Evolutionary conservation across 2,113 vertebrate genomes (phyloP).

Genomic region (Cochlearius cochlearius): DNA sequence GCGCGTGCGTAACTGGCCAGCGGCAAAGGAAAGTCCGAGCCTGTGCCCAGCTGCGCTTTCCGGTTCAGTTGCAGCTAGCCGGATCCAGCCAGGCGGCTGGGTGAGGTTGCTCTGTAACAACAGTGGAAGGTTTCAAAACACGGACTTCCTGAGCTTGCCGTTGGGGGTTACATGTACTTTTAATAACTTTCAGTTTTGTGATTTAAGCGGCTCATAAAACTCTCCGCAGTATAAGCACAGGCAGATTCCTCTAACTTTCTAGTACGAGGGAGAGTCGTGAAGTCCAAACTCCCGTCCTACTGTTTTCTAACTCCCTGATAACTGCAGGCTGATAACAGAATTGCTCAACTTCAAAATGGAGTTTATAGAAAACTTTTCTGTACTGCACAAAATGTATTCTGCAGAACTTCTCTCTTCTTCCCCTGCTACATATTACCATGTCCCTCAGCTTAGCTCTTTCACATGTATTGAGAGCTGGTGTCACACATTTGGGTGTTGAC

Average conservation of each 20-base stretch:
- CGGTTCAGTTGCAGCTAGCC: not conserved
- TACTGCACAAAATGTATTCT: not conserved
- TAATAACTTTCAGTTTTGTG: not conserved
- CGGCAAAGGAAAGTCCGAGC: not conserved
- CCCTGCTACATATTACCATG: not conserved
- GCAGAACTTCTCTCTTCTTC: not conserved
- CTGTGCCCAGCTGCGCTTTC: not conserved
- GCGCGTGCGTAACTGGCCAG: fast-evolving
- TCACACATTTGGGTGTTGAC: slow-evolving; percentile 42
- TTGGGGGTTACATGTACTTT: not conserved
- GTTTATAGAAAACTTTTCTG: slow-evolving; percentile 8
- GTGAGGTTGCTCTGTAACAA: not conserved
- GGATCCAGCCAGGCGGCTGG: not conserved
- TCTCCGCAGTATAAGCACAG: not conserved
- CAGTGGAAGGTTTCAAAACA: not conserved
- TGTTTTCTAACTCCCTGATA: not conserved
- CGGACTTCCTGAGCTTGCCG: not conserved
- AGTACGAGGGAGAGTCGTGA: not conserved
- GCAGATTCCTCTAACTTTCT: not conserved
- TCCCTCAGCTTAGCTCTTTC: slow-evolving; percentile 24
- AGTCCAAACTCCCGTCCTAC: not conserved
- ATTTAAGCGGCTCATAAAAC: not conserved
- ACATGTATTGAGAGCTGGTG: slow-evolving; percentile 35
- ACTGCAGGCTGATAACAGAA: not conserved
- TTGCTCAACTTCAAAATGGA: slow-evolving; percentile 28